These are phyloP conservation scores for Tamandua tetradactyla DNA, from an alignment of 2,797 vertebrate genomes.

Conservation along the genomic window DNA sequence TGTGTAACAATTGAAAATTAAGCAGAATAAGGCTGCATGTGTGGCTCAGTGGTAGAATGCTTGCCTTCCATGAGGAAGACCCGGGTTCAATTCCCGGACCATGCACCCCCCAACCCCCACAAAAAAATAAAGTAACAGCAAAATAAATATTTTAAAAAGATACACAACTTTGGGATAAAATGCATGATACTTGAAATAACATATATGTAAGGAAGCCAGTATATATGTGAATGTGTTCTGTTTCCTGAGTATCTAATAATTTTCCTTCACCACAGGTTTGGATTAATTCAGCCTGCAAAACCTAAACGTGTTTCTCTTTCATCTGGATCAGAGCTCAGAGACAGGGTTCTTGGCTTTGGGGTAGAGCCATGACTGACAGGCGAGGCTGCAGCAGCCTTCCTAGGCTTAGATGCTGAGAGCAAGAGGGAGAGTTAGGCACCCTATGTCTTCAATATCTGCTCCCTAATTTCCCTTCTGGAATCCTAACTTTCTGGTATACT, in stretches of 20 bases:
- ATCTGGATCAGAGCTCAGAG: background rate
- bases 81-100: too few relatives aligned
- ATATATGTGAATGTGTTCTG: background rate
- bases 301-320: background rate
- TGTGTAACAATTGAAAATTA: background rate
- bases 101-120: too few relatives aligned
- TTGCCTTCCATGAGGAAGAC: too few relatives aligned
- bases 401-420: background rate
- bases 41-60: too few relatives aligned
- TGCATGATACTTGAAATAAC: background rate
- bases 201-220: background rate
- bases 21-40: background rate
- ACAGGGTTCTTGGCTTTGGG: background rate
- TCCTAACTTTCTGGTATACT: background rate
- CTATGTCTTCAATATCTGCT: background rate
- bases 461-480: background rate
- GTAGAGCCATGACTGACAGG: background rate
- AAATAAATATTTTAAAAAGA: background rate
- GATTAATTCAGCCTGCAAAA: background rate
- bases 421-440: background rate
- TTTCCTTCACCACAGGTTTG: background rate
- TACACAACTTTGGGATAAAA: background rate
- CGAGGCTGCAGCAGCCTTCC: background rate
- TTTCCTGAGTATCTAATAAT: background rate
- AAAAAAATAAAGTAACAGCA: too few relatives aligned